Conservation (phyloP, 2,797 vertebrate species). For the Coccyzus lansbergi region DNA sequence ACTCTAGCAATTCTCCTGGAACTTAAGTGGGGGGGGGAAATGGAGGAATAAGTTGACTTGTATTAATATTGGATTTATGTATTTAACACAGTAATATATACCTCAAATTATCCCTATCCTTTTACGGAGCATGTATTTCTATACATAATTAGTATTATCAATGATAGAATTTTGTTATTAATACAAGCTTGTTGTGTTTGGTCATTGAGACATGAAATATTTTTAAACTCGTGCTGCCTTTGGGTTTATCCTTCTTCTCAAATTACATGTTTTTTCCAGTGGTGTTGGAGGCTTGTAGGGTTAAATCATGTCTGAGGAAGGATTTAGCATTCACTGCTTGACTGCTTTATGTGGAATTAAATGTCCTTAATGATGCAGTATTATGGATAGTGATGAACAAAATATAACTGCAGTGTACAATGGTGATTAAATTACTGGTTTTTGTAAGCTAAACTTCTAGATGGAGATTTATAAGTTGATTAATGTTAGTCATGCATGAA, state of each 20-base stretch:
- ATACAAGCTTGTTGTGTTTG: neutral
- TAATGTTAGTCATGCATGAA: slow-evolving; percentile 39
- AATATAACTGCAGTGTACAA: slow-evolving; percentile 14
- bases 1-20: neutral
- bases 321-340: slow-evolving; percentile 48
- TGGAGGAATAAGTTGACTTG: neutral
- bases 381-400: slow-evolving; percentile 39
- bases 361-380: slow-evolving; percentile 44
- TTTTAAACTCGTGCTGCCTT: neutral
- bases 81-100: neutral
- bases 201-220: neutral
- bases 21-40: neutral
- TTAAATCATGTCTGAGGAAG: slow-evolving; percentile 62
- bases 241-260: neutral
- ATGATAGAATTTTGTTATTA: neutral
- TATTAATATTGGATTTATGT: neutral
- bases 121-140: neutral
- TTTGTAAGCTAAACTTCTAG: slow-evolving; percentile 27
- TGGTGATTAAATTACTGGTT: slow-evolving; percentile 44
- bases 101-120: neutral
- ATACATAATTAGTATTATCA: neutral
- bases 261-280: neutral
- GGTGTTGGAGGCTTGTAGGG: slow-evolving; percentile 50
- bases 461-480: slow-evolving; percentile 39
- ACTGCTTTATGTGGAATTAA: slow-evolving; percentile 56